Evolutionary conservation across 92 coral and sea anemone species (phyloP), one percentile per base, ranked within the genome.

Genomic region (Parazoanthus swiftii): DNA sequence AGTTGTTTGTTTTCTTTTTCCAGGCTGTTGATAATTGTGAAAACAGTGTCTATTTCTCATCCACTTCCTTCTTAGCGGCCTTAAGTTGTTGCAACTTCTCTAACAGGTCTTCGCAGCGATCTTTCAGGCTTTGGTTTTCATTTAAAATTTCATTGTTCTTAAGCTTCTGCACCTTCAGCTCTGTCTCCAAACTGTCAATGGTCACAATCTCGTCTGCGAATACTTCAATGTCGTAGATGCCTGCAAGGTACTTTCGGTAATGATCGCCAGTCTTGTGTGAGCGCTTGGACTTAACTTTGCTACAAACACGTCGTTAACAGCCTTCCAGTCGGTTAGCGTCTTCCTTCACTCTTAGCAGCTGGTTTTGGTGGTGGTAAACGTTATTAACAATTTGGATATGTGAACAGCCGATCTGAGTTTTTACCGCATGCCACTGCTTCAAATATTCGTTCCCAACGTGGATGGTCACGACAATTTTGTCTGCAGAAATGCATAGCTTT

Each of bases 401-500:
- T 77, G 86, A 72, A 70, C 87, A 81, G 68, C 74, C 42, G 36
- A 79, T 81, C 48, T 50, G 77, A 44, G 66, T 54, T 74, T 79
- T 88, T 43, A 76, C 81, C 66, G 39, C 87, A 67, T 85, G 50
- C 91, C 88, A 74, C 33, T 82, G 78, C 79, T 85, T 54, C 74
- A 88, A 76, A 74, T 68, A 74, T 71, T 88, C 91, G 70, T 81
- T 81, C 65, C 81, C 81, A 56, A 88, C 26, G 74, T 88, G 88
- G 72, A 88, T 79, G 44, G 83, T 74, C 81, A 89, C 76, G 72
- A 89, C 79, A 81, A 88, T 50, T 66, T 81, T 88, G 46, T 68
- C 42, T 72, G 82, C 81, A 58, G 91, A 80, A 72, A 82, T 74
- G 72, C 88, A 89, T 76, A 82, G 91, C 73, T 81, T 89, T 48